phyloP scores from a whole-genome alignment of 2,113 vertebrate species.

The Climacteris rufus region DNA sequence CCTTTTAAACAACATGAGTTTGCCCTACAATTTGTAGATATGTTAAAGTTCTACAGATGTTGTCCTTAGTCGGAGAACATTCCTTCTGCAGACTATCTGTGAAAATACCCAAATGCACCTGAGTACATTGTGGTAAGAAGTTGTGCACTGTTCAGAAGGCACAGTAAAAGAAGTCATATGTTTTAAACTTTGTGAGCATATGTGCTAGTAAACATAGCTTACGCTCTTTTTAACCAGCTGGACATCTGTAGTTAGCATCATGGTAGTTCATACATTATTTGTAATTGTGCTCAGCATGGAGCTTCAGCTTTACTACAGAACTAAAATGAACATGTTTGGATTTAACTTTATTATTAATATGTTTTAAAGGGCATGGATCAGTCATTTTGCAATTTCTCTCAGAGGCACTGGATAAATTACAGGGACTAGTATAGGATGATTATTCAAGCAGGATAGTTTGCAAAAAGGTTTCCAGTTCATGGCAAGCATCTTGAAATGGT shows the following conservation, averaged over 20 bases:
- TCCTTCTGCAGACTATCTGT: background rate
- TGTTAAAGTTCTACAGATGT: background rate
- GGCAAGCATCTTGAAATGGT: conserved; percentile 58
- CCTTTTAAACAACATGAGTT: background rate
- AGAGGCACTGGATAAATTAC: background rate
- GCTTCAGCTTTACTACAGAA: background rate
- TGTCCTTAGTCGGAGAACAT: background rate
- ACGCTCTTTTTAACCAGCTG: background rate
- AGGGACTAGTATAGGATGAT: background rate
- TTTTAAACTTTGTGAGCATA: background rate
- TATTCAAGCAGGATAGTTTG: conserved; percentile 50
- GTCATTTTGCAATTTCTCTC: background rate
- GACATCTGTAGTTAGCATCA: background rate
- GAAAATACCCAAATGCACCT: background rate
- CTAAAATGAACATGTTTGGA: background rate
- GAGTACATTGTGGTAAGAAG: background rate
- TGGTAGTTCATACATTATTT: background rate
- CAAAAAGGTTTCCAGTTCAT: conserved; percentile 24
- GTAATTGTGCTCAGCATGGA: background rate
- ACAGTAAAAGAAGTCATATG: background rate
- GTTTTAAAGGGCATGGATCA: background rate
- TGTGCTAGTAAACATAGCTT: background rate
- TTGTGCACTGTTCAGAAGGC: background rate
- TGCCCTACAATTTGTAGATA: background rate
- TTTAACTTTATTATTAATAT: background rate